Evolutionary conservation across 1,140 invertebrate genomes (phyloP).

Genomic region (Zaprionus inermis): DNA sequence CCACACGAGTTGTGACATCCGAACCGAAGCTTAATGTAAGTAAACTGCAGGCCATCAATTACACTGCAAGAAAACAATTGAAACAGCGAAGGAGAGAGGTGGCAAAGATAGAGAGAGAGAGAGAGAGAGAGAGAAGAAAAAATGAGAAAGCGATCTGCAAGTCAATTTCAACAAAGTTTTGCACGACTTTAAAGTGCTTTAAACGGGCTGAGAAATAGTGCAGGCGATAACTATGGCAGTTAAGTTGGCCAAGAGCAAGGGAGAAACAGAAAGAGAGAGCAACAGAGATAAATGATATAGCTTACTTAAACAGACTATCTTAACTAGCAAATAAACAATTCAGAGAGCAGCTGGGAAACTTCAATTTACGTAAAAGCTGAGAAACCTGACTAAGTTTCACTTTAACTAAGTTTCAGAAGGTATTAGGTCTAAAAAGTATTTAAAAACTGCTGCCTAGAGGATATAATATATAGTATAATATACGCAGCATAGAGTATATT

Average conservation of each 20-base stretch:
- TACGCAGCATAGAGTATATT: too few relatives aligned
- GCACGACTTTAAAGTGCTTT: neutral
- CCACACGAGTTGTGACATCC: conserved; percentile 73
- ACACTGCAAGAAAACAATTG: conserved; percentile 28
- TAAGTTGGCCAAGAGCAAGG: neutral
- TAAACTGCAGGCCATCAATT: conserved; percentile 49
- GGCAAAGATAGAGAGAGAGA: neutral
- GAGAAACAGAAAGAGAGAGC: neutral
- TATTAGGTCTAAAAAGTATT: neutral
- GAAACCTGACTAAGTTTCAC: neutral
- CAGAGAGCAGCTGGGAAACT: neutral
- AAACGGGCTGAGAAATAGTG: conserved; percentile 1
- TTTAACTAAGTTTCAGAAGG: neutral
- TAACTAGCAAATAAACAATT: neutral
- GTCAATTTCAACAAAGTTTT: conserved; percentile 2
- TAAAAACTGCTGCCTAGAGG: neutral
- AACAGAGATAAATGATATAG: conserved; percentile 1
- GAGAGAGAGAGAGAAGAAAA: neutral
- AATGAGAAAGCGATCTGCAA: neutral
- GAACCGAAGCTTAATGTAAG: conserved; percentile 82
- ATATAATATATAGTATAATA: neutral
- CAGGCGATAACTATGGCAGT: neutral
- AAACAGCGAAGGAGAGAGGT: neutral
- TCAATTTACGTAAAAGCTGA: neutral
- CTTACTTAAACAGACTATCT: conserved; percentile 1